Evolutionary conservation across 1,140 invertebrate genomes (phyloP).

Genomic region (Sitophilus oryzae): DNA sequence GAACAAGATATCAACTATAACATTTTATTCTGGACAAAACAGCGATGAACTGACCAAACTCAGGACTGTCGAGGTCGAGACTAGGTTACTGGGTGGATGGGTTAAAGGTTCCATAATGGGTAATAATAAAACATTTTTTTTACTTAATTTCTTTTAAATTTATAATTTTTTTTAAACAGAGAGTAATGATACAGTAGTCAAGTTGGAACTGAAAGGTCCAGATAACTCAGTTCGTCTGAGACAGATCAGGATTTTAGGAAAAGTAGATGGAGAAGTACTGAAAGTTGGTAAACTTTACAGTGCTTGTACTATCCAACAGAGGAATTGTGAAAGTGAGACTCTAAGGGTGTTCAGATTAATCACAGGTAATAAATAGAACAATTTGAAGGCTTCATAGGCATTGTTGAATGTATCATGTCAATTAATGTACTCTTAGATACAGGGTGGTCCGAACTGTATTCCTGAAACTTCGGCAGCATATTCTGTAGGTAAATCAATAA

Average conservation of each 20-base stretch:
- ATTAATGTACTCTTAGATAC: too few relatives aligned
- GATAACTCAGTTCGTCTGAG: constrained; percentile 84
- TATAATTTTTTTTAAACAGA: constrained; percentile 39
- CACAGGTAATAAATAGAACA: constrained; percentile 55
- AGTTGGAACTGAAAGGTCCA: constrained; percentile 83
- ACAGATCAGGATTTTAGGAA: constrained; percentile 66
- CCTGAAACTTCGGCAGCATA: too few relatives aligned
- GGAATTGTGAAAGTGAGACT: constrained; percentile 87
- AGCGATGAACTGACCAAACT: constrained; percentile 75
- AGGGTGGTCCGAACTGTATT: too few relatives aligned
- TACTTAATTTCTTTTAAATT: neutral
- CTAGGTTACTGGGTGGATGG: constrained; percentile 72
- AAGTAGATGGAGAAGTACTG: constrained; percentile 50
- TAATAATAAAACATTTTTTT: too few relatives aligned
- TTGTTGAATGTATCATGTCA: too few relatives aligned
- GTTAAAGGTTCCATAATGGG: constrained; percentile 72
- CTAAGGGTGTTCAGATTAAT: constrained; percentile 89
- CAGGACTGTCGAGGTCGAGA: constrained; percentile 76
- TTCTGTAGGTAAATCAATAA: too few relatives aligned
- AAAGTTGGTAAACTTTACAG: constrained; percentile 50
- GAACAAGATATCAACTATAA: constrained; percentile 83
- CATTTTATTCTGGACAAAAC: constrained; percentile 74
- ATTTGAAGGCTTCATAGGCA: too few relatives aligned
- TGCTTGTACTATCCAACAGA: constrained; percentile 62
- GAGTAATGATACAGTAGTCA: constrained; percentile 52